These are phyloP conservation scores for Allobates femoralis DNA, from an alignment of 2,797 vertebrate genomes.

Conservation along the genomic window DNA sequence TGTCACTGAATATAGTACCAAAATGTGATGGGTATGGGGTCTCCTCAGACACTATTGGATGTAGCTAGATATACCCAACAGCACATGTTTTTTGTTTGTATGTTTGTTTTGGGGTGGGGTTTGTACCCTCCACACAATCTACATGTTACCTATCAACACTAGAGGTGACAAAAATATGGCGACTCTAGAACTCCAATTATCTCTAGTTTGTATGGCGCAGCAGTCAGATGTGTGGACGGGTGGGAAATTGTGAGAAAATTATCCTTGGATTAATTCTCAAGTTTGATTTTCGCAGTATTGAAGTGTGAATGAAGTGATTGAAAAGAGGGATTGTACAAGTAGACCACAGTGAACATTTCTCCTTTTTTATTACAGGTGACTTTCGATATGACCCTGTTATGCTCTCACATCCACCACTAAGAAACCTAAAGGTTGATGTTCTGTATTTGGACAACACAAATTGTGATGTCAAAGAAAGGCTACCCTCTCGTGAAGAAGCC, in stretches of 20 bases:
- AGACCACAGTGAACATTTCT: not conserved
- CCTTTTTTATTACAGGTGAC: constrained; percentile 80
- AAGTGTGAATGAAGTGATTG: too few species aligned
- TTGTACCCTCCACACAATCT: too few species aligned
- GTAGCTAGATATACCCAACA: too few species aligned
- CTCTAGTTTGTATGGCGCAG: not conserved
- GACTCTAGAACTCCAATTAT: too few species aligned
- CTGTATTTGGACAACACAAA: constrained; percentile 97
- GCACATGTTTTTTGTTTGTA: too few species aligned
- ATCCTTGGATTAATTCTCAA: not conserved
- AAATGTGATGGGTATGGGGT: too few species aligned
- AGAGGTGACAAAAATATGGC: not conserved
- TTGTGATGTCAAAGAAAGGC: constrained; percentile 81
- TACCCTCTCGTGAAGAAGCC: constrained; percentile 86
- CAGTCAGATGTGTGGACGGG: not conserved
- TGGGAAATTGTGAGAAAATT: too few species aligned
- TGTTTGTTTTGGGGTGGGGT: too few species aligned
- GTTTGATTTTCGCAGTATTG: too few species aligned
- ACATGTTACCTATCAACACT: not conserved
- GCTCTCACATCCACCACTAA: constrained; percentile 81
- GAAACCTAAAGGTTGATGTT: constrained; percentile 82
- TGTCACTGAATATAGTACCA: too few species aligned
- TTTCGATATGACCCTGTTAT: constrained; percentile 89
- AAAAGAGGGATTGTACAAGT: too few species aligned
- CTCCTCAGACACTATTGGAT: too few species aligned